These are phyloP conservation scores for Parasteatoda tepidariorum DNA, from an alignment of 1,140 invertebrate species.

Conservation along the genomic window DNA sequence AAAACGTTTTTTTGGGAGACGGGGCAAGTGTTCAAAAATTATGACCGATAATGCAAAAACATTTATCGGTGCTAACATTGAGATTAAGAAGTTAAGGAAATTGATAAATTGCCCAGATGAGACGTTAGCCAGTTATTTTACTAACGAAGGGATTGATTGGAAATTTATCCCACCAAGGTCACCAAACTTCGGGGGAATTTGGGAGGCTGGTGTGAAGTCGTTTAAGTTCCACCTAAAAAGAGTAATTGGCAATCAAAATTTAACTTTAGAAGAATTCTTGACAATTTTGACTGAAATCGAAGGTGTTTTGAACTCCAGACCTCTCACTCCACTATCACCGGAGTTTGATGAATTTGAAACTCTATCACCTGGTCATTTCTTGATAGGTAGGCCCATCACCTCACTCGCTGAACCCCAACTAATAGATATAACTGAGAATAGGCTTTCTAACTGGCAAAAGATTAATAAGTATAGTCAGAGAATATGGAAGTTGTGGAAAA, in stretches of 20 bases:
- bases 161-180: slow-evolving; percentile 21
- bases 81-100: neutral
- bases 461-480: neutral
- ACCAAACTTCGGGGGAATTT: slow-evolving; percentile 65
- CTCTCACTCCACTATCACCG: slow-evolving; percentile 63
- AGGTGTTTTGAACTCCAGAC: slow-evolving; percentile 66
- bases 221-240: slow-evolving; percentile 63
- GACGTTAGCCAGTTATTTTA: neutral
- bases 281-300: slow-evolving; percentile 65
- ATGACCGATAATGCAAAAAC: slow-evolving; percentile 20
- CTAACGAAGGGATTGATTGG: slow-evolving; percentile 20
- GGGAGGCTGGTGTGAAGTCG: slow-evolving; percentile 57
- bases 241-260: slow-evolving; percentile 9
- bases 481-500: neutral
- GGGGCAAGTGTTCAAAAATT: slow-evolving; percentile 18
- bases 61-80: slow-evolving; percentile 16
- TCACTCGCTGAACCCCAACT: slow-evolving; percentile 4
- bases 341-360: slow-evolving; percentile 65
- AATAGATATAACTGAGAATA: neutral
- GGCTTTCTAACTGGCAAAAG: slow-evolving; percentile 39
- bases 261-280: slow-evolving; percentile 64
- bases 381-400: slow-evolving; percentile 41
- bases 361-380: slow-evolving; percentile 65
- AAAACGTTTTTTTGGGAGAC: slow-evolving; percentile 24
- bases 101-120: neutral